Evolutionary conservation across 2,888 invertebrate genomes (phyloP).

Genomic region (Oscheius sp.): DNA sequence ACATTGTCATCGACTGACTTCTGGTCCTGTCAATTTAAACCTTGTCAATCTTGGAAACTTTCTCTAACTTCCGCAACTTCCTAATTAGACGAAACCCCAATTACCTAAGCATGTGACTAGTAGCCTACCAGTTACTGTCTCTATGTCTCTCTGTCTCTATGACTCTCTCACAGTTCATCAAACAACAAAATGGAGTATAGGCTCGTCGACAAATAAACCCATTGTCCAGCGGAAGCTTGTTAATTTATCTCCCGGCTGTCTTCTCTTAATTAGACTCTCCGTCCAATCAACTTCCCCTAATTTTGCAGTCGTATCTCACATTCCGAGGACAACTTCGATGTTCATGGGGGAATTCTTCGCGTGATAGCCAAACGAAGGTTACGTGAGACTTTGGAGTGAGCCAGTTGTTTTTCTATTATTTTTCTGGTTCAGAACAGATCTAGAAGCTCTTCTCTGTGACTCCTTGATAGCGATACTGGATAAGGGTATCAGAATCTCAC

Average conservation of each 20-base stretch:
- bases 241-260: not conserved
- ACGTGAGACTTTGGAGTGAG: slow-evolving; percentile 28
- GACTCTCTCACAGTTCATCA: too few relatives aligned
- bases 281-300: not conserved
- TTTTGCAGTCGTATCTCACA: slow-evolving; percentile 30
- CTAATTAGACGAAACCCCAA: too few relatives aligned
- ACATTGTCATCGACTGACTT: too few relatives aligned
- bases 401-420: not conserved
- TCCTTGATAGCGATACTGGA: slow-evolving; percentile 23
- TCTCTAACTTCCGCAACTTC: too few relatives aligned
- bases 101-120: too few relatives aligned
- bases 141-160: too few relatives aligned
- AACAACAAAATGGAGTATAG: too few relatives aligned
- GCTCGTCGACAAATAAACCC: too few relatives aligned
- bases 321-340: slow-evolving; percentile 31
- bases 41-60: too few relatives aligned
- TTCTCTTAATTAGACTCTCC: slow-evolving; percentile 3
- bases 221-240: not conserved
- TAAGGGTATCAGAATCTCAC: slow-evolving; percentile 8
- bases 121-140: too few relatives aligned
- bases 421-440: slow-evolving; percentile 16
- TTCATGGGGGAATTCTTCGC: slow-evolving; percentile 27
- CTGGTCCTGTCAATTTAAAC: too few relatives aligned
- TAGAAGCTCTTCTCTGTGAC: slow-evolving; percentile 29
- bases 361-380: slow-evolving; percentile 18